Evolutionary conservation across 2,888 invertebrate species (phyloP).

Genomic region (Idaea dimidiata): DNA sequence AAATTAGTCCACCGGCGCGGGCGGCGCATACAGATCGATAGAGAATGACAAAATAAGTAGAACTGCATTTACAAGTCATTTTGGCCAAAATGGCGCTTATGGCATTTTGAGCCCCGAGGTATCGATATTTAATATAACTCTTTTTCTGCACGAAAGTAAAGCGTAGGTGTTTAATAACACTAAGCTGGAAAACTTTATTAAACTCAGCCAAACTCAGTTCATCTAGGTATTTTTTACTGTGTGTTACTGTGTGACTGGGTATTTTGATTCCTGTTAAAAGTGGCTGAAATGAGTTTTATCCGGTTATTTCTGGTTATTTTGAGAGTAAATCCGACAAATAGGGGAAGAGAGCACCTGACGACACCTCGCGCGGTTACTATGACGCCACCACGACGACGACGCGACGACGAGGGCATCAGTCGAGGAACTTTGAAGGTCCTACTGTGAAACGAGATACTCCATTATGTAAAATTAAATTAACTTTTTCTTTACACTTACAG

Average conservation of each 20-base stretch:
- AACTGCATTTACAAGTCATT: too few relatives aligned
- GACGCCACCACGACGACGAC: constrained; percentile 25
- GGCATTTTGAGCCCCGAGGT: too few relatives aligned
- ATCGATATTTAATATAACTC: neutral
- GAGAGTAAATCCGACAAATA: constrained; percentile 19
- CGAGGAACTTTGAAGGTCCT: constrained; percentile 13
- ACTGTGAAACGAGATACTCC: neutral
- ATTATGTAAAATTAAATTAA: too few relatives aligned
- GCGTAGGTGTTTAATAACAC: too few relatives aligned
- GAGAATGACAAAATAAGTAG: too few relatives aligned
- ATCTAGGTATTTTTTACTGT: neutral
- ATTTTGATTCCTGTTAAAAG: neutral
- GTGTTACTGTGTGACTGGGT: too few relatives aligned
- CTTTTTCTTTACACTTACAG: too few relatives aligned
- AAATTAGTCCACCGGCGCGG: too few relatives aligned
- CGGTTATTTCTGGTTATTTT: neutral
- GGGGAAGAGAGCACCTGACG: constrained; percentile 26
- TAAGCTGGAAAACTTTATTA: too few relatives aligned
- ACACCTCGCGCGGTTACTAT: constrained; percentile 38
- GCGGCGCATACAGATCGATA: too few relatives aligned
- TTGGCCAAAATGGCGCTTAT: too few relatives aligned
- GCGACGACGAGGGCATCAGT: constrained; percentile 35
- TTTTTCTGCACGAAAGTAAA: neutral
- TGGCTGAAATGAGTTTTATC: neutral
- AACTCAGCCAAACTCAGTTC: neutral